Conservation (phyloP, 2,888 invertebrate species). For the Vannuccia rotundouncinata region DNA sequence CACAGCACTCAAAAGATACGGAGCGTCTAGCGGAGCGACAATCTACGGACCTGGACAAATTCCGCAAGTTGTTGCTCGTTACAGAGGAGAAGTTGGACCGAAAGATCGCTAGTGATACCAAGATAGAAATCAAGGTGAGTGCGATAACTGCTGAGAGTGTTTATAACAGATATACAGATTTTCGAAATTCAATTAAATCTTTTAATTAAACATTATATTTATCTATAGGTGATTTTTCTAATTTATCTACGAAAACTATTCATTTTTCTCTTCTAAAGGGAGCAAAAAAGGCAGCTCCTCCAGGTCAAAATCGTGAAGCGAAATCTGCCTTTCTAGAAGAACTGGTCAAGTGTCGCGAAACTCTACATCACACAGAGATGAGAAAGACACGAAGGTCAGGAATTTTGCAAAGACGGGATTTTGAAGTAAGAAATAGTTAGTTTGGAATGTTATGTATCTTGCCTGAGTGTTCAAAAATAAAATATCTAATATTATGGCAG, state of each 20-base stretch:
- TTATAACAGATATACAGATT: too few relatives aligned
- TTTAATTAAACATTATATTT: too few relatives aligned
- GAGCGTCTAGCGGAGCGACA: constrained; percentile 43
- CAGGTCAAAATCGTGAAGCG: background rate
- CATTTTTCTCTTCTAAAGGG: background rate
- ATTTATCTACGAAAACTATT: too few relatives aligned
- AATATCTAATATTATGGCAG: too few relatives aligned
- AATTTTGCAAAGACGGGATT: constrained; percentile 15
- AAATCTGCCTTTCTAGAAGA: background rate
- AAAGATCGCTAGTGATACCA: constrained; percentile 29
- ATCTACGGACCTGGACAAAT: constrained; percentile 44
- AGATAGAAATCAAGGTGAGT: constrained; percentile 25
- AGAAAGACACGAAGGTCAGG: constrained; percentile 1
- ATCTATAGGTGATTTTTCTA: too few relatives aligned
- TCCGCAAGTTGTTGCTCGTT: background rate
- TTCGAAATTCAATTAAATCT: too few relatives aligned
- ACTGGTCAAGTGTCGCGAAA: constrained; percentile 7
- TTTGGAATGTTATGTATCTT: too few relatives aligned
- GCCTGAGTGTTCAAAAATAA: too few relatives aligned
- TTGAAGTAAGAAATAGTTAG: constrained; percentile 28
- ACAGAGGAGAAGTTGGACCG: constrained; percentile 6
- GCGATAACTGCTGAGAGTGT: constrained; percentile 23
- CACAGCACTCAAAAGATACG: background rate
- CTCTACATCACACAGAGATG: background rate
- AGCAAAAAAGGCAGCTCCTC: constrained; percentile 11